A percentile compares a stretch with the other conserved stretches of the same genome.
Evolutionary conservation across 2,888 invertebrate genomes (phyloP).

Genomic region (Hemaris fuciformis): DNA sequence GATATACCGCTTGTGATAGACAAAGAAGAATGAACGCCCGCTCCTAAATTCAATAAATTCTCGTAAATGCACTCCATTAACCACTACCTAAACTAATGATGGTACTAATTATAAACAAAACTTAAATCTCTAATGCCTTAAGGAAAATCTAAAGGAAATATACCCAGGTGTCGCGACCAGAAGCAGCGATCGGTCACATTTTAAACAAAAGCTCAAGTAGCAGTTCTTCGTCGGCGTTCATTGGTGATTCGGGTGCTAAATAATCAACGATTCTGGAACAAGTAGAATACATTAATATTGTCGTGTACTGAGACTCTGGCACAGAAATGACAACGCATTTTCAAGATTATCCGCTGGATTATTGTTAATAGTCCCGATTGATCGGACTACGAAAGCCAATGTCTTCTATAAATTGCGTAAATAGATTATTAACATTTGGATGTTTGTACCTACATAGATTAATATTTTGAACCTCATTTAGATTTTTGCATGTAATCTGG

Average conservation of each 20-base stretch:
- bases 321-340: too few species aligned
- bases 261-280: constrained; percentile 69
- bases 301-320: too few species aligned
- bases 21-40: constrained; percentile 6
- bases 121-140: background rate
- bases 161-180: background rate
- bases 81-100: background rate
- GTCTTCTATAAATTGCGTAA: too few species aligned
- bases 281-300: constrained; percentile 16
- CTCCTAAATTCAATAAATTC: background rate
- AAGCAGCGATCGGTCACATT: constrained; percentile 42
- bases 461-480: too few species aligned
- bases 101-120: background rate
- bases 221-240: constrained; percentile 76
- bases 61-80: constrained; percentile 1
- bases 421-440: too few species aligned
- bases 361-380: too few species aligned
- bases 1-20: background rate
- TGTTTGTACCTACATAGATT: too few species aligned
- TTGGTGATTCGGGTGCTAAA: constrained; percentile 73
- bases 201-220: constrained; percentile 74
- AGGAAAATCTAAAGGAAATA: background rate
- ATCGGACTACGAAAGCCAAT: too few species aligned
- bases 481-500: too few species aligned
- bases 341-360: too few species aligned